Conservation (phyloP, 2,797 vertebrate species). For the Myotis findleyi region DNA sequence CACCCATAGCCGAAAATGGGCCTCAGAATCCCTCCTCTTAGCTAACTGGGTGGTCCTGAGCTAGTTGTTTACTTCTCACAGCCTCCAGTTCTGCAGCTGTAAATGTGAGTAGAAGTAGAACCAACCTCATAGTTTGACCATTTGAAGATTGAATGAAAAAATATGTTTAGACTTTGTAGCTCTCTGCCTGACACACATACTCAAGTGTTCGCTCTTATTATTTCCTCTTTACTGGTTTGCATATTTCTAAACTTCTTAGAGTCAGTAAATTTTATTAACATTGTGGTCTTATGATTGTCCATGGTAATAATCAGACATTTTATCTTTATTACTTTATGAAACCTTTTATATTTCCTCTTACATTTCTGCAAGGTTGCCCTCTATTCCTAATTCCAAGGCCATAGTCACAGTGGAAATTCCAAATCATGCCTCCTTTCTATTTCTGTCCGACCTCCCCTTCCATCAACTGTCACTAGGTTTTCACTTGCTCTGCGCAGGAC, state of each 20-base stretch:
- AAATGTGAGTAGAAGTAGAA: not conserved
- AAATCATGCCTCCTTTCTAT: not conserved
- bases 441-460: not conserved
- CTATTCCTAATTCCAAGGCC: conserved; percentile 31
- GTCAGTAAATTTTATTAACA: not conserved
- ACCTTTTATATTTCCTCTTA: not conserved
- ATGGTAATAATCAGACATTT: not conserved
- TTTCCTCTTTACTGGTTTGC: not conserved
- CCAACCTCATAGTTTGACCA: not conserved
- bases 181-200: not conserved
- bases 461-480: conserved; percentile 23
- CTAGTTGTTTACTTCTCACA: not conserved
- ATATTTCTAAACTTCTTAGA: not conserved
- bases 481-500: not conserved
- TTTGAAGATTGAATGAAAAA: not conserved
- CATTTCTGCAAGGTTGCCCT: not conserved
- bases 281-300: not conserved
- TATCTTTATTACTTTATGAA: not conserved
- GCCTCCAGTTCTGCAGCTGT: not conserved
- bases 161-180: not conserved
- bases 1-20: not conserved
- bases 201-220: not conserved
- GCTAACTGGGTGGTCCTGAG: not conserved
- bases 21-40: not conserved
- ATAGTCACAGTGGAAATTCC: not conserved